Conservation (phyloP, 1,140 invertebrate species). For the Gryon sp. region DNA sequence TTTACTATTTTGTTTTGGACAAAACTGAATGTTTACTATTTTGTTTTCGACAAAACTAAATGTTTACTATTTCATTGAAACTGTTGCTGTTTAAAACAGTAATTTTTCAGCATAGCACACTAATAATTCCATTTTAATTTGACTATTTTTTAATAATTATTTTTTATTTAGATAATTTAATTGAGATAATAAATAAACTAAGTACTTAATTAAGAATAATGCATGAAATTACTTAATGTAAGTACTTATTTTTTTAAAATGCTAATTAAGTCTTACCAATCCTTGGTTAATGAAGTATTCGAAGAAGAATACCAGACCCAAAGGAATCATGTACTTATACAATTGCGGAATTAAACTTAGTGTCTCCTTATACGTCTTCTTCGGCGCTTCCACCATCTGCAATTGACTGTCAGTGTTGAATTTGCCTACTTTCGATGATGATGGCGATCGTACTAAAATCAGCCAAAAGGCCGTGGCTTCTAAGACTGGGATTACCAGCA, state of each 20-base stretch:
- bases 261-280: constrained; percentile 45
- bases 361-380: constrained; percentile 80
- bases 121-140: too few species aligned
- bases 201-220: too few species aligned
- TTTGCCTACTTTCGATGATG: constrained; percentile 45
- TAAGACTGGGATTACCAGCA: constrained; percentile 86
- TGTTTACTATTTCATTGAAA: too few species aligned
- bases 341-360: constrained; percentile 82
- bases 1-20: too few species aligned
- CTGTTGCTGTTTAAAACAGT: too few species aligned
- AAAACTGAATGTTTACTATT: too few species aligned
- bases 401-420: constrained; percentile 71
- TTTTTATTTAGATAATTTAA: background rate
- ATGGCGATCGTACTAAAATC: constrained; percentile 76
- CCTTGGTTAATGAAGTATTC: constrained; percentile 89
- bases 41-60: too few species aligned
- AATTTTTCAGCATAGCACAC: too few species aligned
- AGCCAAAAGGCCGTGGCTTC: constrained; percentile 85
- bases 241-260: too few species aligned
- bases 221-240: too few species aligned
- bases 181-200: too few species aligned
- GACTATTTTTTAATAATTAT: background rate
- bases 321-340: constrained; percentile 89
- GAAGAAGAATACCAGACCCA: constrained; percentile 90
- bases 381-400: constrained; percentile 71